These are phyloP conservation scores for Antechinus stuartii DNA, from an alignment of 2,113 vertebrate species.

Conservation along the genomic window DNA sequence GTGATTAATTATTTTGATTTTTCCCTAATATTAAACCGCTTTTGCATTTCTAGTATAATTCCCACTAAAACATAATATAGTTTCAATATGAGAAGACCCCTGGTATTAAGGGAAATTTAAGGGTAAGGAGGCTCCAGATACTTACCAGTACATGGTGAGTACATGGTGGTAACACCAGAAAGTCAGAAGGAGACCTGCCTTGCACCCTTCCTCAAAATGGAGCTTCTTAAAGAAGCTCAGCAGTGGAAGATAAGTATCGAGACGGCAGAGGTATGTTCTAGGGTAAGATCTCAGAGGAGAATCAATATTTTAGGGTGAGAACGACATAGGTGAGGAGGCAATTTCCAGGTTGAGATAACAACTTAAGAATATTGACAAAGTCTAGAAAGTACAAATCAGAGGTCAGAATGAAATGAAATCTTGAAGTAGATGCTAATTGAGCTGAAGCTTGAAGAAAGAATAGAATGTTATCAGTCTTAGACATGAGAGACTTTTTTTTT, in stretches of 20 bases:
- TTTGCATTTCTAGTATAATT: background rate
- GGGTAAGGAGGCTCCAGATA: too few species aligned
- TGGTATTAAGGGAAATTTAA: too few species aligned
- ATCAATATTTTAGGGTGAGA: background rate
- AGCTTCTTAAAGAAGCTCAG: background rate
- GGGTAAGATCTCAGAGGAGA: background rate
- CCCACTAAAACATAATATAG: background rate
- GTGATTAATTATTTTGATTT: background rate
- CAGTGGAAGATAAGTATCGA: background rate
- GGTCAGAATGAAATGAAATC: background rate
- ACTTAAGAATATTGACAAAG: background rate
- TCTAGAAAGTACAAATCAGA: background rate
- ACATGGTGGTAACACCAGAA: background rate
- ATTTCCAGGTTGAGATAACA: background rate
- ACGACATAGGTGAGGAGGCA: background rate
- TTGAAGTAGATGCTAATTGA: background rate
- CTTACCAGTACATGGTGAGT: too few species aligned
- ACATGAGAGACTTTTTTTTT: background rate
- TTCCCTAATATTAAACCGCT: background rate
- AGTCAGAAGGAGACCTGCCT: background rate
- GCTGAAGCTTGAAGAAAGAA: background rate
- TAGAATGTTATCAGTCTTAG: background rate
- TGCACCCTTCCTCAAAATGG: background rate
- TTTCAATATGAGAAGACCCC: background rate
- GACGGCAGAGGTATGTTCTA: background rate